Percentiles rank a stretch among this genome's conserved stretches.
These are phyloP conservation scores for Drosophila falleni DNA, from an alignment of 2,888 invertebrate species.

Conservation along the genomic window DNA sequence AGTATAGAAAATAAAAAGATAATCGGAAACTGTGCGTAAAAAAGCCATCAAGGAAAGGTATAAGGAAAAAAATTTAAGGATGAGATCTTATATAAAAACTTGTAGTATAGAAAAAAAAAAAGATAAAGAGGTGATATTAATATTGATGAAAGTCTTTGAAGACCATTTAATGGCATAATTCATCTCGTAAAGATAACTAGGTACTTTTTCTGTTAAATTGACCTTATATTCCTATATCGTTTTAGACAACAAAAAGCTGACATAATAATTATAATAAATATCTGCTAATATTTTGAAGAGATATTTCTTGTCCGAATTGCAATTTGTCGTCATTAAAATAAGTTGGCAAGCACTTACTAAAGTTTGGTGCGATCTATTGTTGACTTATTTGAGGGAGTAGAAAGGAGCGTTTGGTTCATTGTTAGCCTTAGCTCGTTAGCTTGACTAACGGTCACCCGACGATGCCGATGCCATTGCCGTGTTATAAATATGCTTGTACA, in stretches of 20 bases:
- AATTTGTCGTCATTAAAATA: constrained; percentile 72
- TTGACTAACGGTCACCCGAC: constrained; percentile 11
- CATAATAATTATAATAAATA: constrained; percentile 25
- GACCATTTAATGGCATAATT: too few species aligned
- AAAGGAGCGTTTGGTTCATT: not conserved
- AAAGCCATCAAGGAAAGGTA: not conserved
- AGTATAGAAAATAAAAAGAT: not conserved
- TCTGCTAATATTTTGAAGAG: constrained; percentile 29
- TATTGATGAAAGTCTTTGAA: not conserved
- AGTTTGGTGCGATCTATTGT: constrained; percentile 58
- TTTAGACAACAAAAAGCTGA: not conserved
- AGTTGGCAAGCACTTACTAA: constrained; percentile 44
- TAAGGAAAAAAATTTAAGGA: not conserved
- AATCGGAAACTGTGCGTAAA: constrained; percentile 7
- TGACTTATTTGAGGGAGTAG: constrained; percentile 49
- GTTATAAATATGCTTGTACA: constrained; percentile 29
- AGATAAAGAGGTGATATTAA: not conserved
- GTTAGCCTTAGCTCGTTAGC: constrained; percentile 48
- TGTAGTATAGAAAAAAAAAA: not conserved
- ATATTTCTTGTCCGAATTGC: constrained; percentile 42
- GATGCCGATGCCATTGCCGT: constrained; percentile 5
- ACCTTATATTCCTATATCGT: too few species aligned
- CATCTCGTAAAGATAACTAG: not conserved
- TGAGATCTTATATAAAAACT: not conserved
- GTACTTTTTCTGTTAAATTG: not conserved